Percentiles rank a stretch among this genome's conserved stretches.
Conservation (phyloP, 2,113 vertebrate genomes). For the Proteles cristata region DNA sequence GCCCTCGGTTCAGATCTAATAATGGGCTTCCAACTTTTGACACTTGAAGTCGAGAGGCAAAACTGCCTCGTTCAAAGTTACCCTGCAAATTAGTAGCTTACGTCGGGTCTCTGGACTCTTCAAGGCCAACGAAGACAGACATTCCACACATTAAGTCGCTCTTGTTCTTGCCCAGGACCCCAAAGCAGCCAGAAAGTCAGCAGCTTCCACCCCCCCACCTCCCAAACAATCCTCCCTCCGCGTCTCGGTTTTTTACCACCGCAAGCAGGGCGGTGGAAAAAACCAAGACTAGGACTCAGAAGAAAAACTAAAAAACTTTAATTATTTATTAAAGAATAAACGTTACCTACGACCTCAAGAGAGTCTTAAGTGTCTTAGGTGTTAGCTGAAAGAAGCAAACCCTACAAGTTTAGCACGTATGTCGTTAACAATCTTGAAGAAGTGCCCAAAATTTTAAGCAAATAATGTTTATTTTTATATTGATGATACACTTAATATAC, state of each 20-base stretch:
- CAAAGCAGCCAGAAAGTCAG: background rate
- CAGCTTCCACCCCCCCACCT: background rate
- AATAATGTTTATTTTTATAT: slow-evolving; percentile 85
- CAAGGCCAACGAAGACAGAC: background rate
- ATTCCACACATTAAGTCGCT: background rate
- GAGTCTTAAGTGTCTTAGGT: background rate
- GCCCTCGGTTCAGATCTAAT: too few species aligned
- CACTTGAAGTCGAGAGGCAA: background rate
- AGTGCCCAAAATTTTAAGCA: slow-evolving; percentile 75
- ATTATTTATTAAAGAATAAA: too few species aligned
- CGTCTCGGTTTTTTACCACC: background rate
- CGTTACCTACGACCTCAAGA: background rate
- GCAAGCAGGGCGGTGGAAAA: background rate
- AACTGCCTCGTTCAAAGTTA: background rate
- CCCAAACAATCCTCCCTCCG: background rate
- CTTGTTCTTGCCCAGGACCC: background rate
- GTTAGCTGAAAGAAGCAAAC: slow-evolving; percentile 2
- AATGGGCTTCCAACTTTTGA: background rate
- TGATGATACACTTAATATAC: slow-evolving; percentile 83
- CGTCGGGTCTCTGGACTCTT: background rate
- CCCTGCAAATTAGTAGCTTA: background rate
- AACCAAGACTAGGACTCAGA: background rate
- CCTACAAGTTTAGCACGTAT: background rate
- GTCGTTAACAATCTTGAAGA: background rate
- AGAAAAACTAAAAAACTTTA: too few species aligned